Conservation (phyloP, 2,797 vertebrate genomes). For the Pachyuromys duprasi region DNA sequence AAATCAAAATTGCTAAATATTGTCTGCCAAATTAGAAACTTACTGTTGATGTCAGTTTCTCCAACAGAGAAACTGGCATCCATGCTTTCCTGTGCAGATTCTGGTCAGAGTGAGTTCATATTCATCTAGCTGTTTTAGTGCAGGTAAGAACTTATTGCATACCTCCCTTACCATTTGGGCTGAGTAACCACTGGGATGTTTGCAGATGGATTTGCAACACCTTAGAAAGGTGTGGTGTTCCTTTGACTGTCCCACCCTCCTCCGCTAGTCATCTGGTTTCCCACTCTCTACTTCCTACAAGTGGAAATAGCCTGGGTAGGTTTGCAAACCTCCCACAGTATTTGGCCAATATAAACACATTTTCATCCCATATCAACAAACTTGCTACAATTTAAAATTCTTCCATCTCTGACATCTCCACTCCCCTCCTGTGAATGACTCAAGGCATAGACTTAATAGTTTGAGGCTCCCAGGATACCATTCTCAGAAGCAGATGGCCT, state of each 20-base stretch:
- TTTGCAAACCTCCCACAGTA: constrained; percentile 52
- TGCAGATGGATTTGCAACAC: not conserved
- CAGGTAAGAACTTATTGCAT: not conserved
- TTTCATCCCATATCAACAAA: constrained; percentile 36
- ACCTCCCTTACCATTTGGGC: not conserved
- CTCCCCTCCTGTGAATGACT: constrained; percentile 35
- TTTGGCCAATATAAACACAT: constrained; percentile 64
- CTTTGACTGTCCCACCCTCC: not conserved
- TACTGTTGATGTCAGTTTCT: not conserved
- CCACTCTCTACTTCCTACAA: constrained; percentile 34
- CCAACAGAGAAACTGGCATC: not conserved
- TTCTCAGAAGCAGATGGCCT: constrained; percentile 51
- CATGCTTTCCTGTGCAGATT: not conserved
- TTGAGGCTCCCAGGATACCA: not conserved
- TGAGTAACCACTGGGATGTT: not conserved
- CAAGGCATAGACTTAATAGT: constrained; percentile 48
- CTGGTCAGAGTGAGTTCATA: constrained; percentile 45
- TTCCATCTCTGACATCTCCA: constrained; percentile 29
- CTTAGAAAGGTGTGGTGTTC: not conserved
- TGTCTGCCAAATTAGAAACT: not conserved
- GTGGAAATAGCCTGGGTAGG: constrained; percentile 12
- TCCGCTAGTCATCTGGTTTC: not conserved
- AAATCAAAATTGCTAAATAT: constrained; percentile 51
- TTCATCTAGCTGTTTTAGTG: not conserved
- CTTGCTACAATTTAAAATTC: constrained; percentile 30